Evolutionary conservation across 2,888 invertebrate species (phyloP).

Genomic region (Prosopocoilus inquinatus): DNA sequence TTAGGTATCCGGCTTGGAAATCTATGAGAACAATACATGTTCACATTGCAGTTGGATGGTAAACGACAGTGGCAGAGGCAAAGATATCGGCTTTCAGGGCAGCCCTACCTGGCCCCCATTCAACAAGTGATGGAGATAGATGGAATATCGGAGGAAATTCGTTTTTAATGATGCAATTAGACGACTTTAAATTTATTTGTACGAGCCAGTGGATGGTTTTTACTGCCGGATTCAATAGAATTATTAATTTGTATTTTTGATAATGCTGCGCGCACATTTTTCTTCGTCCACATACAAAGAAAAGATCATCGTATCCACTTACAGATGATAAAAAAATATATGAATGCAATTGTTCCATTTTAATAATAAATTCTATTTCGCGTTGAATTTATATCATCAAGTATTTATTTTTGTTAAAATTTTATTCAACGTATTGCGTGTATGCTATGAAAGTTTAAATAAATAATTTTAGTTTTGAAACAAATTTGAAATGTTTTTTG

Average conservation of each 20-base stretch:
- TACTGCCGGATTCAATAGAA: not conserved
- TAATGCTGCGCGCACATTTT: not conserved
- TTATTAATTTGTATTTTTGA: not conserved
- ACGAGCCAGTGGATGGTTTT: not conserved
- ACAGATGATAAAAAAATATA: no score
- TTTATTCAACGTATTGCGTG: no score
- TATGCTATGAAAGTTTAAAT: no score
- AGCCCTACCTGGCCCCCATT: conserved; percentile 24
- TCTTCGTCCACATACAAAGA: no score
- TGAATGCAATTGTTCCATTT: no score
- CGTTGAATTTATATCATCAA: no score
- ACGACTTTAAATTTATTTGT: conserved; percentile 12
- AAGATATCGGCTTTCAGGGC: conserved; percentile 26
- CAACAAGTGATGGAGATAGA: conserved; percentile 28
- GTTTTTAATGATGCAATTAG: conserved; percentile 27
- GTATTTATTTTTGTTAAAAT: no score
- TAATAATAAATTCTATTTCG: no score
- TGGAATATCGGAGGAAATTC: conserved; percentile 24
- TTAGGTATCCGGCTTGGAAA: conserved; percentile 25
- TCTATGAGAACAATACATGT: conserved; percentile 23
- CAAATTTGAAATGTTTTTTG: no score
- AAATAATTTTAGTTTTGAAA: no score
- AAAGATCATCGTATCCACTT: no score
- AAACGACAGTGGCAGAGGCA: conserved; percentile 21
- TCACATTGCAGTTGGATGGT: conserved; percentile 23